Evolutionary conservation across 2,888 invertebrate genomes (phyloP), one percentile per base, ranked within the genome.

Genomic region (Mimachlamys varia): DNA sequence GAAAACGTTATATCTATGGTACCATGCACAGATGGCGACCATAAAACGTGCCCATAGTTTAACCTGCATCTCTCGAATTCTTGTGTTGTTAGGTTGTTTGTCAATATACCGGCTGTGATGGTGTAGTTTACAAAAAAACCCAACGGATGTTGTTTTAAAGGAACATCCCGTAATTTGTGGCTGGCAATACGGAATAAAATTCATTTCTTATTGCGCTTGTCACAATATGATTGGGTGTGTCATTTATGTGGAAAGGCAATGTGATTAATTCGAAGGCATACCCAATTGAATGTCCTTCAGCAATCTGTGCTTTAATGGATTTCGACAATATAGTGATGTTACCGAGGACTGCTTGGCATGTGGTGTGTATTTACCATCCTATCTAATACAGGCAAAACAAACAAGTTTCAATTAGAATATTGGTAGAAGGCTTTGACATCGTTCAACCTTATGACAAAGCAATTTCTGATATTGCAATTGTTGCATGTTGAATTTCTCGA

Each of bases 321-420:
- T 33, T 33, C 12, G 12, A 33, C 2, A 33, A 76, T 76, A 76
- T 17, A 27, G 17, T 0, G 0, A 76, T 76, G 76, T 76, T 33
- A 27, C 12, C 33, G 76, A 27, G 76, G 76, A 33, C 12, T 27
- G 76, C 27, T 15, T 33, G 76, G 22, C 76, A 76, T 76, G 33
- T 76, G 76, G 76, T 76, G 4, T 76, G 13, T 76, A 33, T 76
- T 33, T 7, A 76, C 10, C 15, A 7, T 10, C 76, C 0, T 27
- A 12, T 76, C 76, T 7, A 19, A 27, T 13, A 27, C 33, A 22
- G 33, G 13, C 27, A 22, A 76, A 76, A 76, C 76, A 76, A 76
- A 76, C 76, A 76, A 27, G 33, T 33, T 76, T 76, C 76, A 76
- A 76, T 76, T 76, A 76, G 27, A 76, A 22, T 33, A 76, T 76